Evolutionary conservation across 2,797 vertebrate species (phyloP).

Genomic region (Enteromius anoplus): DNA sequence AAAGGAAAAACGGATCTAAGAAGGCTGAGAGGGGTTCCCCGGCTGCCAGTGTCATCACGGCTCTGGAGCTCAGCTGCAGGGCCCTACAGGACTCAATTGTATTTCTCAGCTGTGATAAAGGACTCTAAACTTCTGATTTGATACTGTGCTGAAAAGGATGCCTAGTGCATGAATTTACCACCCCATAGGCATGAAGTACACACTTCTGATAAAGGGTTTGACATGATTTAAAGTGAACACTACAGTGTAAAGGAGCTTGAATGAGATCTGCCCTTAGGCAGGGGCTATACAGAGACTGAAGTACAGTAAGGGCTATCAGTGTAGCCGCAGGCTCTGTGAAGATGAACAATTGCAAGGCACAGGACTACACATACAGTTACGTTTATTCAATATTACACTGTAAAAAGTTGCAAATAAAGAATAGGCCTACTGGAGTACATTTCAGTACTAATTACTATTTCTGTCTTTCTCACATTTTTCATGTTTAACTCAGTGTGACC

Average conservation of each 20-base stretch:
- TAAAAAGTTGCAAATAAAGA: conserved; percentile 8
- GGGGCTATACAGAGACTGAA: neutral
- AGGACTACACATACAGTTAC: conserved; percentile 2
- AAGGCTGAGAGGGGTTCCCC: neutral
- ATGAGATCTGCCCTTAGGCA: conserved; percentile 19
- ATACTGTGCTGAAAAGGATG: conserved; percentile 15
- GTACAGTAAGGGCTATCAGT: conserved; percentile 3
- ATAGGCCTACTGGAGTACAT: neutral
- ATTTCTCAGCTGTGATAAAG: conserved; percentile 20
- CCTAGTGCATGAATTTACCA: neutral
- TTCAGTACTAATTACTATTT: neutral
- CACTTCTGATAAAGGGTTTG: conserved; percentile 1
- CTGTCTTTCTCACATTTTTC: neutral
- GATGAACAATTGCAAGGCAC: neutral
- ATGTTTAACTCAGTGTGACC: neutral
- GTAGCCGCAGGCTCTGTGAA: conserved; percentile 13
- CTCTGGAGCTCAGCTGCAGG: conserved; percentile 20
- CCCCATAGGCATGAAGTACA: conserved; percentile 20
- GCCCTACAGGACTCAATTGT: neutral
- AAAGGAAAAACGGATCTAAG: neutral
- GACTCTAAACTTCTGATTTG: neutral
- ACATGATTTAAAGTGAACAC: conserved; percentile 34
- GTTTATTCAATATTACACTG: neutral
- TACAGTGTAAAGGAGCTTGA: neutral
- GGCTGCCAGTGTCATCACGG: neutral